Percentiles rank a stretch among this genome's conserved stretches.
Conservation (phyloP, 2,888 invertebrate species). For the Bembecia ichneumoniformis region DNA sequence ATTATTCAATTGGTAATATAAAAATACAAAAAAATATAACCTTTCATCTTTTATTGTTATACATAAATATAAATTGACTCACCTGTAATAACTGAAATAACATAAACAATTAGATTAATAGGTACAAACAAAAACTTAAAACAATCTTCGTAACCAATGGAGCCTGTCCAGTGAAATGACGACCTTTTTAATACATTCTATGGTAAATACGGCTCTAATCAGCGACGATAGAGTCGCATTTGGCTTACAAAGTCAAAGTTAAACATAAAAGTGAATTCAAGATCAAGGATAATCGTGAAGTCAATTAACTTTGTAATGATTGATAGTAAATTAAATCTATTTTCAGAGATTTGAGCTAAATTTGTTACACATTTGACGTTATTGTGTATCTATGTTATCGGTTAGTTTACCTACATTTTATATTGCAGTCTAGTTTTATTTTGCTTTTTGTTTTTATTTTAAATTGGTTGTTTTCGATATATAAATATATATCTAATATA, state of each 20-base stretch:
- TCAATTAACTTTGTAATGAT: conserved; percentile 6
- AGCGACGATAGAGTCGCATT: no score
- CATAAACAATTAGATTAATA: conserved; percentile 4
- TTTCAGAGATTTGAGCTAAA: not conserved
- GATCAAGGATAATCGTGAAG: conserved; percentile 26
- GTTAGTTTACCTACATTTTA: no score
- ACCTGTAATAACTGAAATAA: not conserved
- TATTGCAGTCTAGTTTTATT: no score
- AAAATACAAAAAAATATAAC: no score
- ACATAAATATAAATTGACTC: no score
- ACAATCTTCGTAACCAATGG: conserved; percentile 8
- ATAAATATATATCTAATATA: no score
- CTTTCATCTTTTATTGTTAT: no score
- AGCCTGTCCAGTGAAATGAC: conserved; percentile 19
- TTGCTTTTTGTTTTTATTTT: no score
- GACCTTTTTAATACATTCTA: not conserved
- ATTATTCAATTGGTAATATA: no score
- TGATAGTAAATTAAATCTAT: not conserved
- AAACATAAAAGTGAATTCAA: conserved; percentile 15
- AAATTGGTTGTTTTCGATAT: no score
- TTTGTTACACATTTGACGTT: no score
- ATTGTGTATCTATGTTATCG: no score
- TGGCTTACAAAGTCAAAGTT: not conserved
- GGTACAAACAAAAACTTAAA: conserved; percentile 1
- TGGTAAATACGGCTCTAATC: not conserved